These are phyloP conservation scores for Andrena flavipes DNA, from an alignment of 2,888 invertebrate genomes.

Conservation along the genomic window DNA sequence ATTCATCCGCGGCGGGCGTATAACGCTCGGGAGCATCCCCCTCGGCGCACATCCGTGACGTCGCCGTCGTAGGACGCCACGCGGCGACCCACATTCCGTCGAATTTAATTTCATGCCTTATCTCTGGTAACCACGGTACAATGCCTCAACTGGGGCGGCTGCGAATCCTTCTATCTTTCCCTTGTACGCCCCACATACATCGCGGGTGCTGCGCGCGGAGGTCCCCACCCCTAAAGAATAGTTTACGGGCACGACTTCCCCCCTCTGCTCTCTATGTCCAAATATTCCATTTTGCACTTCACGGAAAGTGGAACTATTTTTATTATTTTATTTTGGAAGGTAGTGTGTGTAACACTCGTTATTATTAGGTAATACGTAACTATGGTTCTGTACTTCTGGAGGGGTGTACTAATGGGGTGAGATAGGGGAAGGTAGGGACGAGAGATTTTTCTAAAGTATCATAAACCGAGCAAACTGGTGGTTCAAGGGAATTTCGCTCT, in stretches of 20 bases:
- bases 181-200: slow-evolving; percentile 55
- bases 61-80: slow-evolving; percentile 52
- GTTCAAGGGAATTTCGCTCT: no score
- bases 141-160: slow-evolving; percentile 77
- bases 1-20: slow-evolving; percentile 22
- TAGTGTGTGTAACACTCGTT: no score
- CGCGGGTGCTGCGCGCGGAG: background rate
- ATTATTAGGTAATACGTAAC: no score
- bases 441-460: no score
- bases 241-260: no score
- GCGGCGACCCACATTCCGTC: slow-evolving; percentile 78
- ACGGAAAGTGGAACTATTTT: no score
- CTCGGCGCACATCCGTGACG: slow-evolving; percentile 28
- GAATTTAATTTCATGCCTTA: slow-evolving; percentile 82
- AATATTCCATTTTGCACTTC: slow-evolving; percentile 15
- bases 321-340: no score
- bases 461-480: no score
- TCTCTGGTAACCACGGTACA: slow-evolving; percentile 76
- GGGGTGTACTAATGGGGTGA: no score
- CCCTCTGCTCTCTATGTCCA: background rate
- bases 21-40: slow-evolving; percentile 25
- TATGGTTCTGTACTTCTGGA: no score
- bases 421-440: no score
- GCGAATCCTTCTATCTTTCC: slow-evolving; percentile 73
- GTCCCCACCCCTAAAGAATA: no score